A percentile compares a stretch with the other conserved stretches of the same genome.
phyloP scores from a whole-genome alignment of 2,888 invertebrate species.

The Chaetoderma sp. region DNA sequence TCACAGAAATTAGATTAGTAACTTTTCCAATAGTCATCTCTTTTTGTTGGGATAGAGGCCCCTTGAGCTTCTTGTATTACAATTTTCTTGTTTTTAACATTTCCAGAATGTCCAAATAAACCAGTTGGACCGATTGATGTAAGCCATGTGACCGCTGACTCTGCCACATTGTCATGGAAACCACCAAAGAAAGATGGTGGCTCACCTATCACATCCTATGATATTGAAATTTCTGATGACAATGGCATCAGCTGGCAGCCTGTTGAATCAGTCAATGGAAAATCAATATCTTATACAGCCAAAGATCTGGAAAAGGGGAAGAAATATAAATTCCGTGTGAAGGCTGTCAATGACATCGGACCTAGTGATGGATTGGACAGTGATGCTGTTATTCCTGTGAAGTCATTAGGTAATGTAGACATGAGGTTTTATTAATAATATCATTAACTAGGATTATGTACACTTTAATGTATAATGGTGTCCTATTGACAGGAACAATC shows the following conservation, averaged over 20 bases:
- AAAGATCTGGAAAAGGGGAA: constrained; percentile 47
- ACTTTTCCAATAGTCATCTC: too few relatives aligned
- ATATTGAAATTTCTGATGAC: constrained; percentile 40
- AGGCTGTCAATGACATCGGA: constrained; percentile 89
- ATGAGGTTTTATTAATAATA: too few relatives aligned
- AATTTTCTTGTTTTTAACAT: background rate
- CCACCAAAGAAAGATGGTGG: constrained; percentile 64
- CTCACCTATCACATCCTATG: constrained; percentile 50
- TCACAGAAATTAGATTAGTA: too few relatives aligned
- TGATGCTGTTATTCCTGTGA: constrained; percentile 48
- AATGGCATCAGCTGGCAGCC: constrained; percentile 44
- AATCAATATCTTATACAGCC: constrained; percentile 45
- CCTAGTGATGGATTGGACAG: constrained; percentile 44
- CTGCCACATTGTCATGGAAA: constrained; percentile 60
- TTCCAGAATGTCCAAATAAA: constrained; percentile 26
- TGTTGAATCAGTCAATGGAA: constrained; percentile 46
- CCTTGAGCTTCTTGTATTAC: too few relatives aligned
- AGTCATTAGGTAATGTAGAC: constrained; percentile 76
- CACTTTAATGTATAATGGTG: too few relatives aligned
- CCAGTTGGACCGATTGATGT: constrained; percentile 45
- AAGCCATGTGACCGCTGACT: constrained; percentile 42
- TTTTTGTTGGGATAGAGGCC: too few relatives aligned
- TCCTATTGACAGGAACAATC: background rate
- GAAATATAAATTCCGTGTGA: constrained; percentile 85
- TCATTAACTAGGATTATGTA: too few relatives aligned